phyloP scores from a whole-genome alignment of 35 echinoderm and acorn worm species.

The Apostichopus japonicus region DNA sequence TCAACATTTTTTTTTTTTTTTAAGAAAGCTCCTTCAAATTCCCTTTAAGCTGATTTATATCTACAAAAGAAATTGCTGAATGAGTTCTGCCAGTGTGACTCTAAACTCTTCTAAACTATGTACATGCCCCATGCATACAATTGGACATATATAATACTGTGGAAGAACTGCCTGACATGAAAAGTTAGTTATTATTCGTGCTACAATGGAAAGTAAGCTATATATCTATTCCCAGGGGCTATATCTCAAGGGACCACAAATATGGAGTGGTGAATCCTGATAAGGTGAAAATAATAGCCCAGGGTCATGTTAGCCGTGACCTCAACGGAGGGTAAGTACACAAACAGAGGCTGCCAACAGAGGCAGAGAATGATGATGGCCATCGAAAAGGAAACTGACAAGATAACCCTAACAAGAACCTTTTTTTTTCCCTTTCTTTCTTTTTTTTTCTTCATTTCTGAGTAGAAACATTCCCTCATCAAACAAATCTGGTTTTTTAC shows the following conservation, averaged over 20 bases:
- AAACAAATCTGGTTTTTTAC: background rate
- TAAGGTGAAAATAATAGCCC: constrained; percentile 53
- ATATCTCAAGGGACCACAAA: constrained; percentile 4
- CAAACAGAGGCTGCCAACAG: constrained; percentile 29
- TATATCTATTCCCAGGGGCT: constrained; percentile 40
- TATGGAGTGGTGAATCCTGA: constrained; percentile 28
- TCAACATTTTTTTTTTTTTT: background rate
- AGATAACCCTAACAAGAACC: background rate
- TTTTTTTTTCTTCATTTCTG: background rate
- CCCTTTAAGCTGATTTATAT: background rate
- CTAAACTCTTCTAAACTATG: background rate
- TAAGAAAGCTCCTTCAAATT: background rate
- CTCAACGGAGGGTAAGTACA: constrained; percentile 40
- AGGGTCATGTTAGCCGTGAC: constrained; percentile 33
- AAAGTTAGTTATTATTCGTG: constrained; percentile 1
- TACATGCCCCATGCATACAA: background rate
- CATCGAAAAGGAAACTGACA: background rate
- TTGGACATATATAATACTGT: background rate
- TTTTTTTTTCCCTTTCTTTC: background rate
- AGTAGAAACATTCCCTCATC: background rate
- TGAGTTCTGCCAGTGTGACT: background rate
- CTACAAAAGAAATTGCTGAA: background rate
- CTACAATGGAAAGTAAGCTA: constrained; percentile 13
- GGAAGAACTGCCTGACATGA: background rate
- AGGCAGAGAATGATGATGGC: background rate